Evolutionary conservation across 2,888 invertebrate genomes (phyloP).

Genomic region (Penaeus monodon): DNA sequence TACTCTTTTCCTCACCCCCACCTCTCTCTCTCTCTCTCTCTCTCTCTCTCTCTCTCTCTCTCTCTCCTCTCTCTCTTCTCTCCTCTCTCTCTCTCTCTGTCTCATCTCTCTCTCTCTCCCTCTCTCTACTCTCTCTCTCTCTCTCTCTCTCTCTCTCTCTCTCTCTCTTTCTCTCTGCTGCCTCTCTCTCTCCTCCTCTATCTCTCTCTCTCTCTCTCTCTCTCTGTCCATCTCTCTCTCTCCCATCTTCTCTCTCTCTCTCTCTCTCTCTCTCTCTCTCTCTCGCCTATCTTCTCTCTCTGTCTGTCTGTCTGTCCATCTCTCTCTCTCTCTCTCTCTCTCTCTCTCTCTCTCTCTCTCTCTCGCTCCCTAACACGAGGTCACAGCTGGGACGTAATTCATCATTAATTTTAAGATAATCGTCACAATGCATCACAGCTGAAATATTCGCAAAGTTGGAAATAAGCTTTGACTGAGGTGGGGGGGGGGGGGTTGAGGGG

Average conservation of each 20-base stretch:
- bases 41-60: neutral
- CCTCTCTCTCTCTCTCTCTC: neutral
- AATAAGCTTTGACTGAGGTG: neutral
- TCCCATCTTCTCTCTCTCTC: neutral
- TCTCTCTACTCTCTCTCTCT: neutral
- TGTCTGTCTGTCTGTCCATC: too few relatives aligned
- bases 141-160: neutral
- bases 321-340: neutral
- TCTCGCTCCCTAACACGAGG: neutral
- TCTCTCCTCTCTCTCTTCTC: neutral
- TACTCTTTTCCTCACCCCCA: neutral
- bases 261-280: neutral
- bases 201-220: neutral
- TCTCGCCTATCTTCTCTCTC: neutral
- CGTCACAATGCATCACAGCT: neutral
- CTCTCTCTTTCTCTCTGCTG: neutral
- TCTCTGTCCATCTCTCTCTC: neutral
- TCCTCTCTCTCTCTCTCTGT: neutral
- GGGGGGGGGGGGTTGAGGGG: neutral
- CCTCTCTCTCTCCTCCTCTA: neutral
- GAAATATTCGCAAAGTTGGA: neutral
- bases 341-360: neutral
- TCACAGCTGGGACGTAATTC: neutral
- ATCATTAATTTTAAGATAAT: neutral
- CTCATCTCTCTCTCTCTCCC: neutral